Base-by-base conservation (phyloP, 2,113 vertebrate species). In the Mionectes macconnelli region DNA sequence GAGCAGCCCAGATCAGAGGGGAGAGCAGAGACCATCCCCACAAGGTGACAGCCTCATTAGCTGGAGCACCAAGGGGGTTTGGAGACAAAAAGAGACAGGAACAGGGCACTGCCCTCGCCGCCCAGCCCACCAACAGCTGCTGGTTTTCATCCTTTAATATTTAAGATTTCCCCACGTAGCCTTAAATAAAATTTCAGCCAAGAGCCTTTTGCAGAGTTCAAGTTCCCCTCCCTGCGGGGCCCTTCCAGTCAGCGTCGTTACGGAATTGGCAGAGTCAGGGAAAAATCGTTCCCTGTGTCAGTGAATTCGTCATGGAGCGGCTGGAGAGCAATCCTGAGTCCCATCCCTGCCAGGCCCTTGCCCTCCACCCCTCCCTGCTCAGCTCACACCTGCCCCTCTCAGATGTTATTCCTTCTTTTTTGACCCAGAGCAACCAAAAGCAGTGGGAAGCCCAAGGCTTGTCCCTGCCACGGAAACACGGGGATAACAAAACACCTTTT, bases 191-290 rank as follows among this genome's bases (percentile, higher is more conserved):
- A 67, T 86, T 92, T 56, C 92, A 30, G 82, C 82, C 37, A 79
- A 84, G 84, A 75, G 76, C 82, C 90, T 55, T 82, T 56, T 10
- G 4, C 75, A n/a, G 92, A 96, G 85, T 70, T 83, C 90, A 89
- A 93, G 74, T 59, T 93, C 85, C 40, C 82, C 49, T 94, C 84
- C 96, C 93, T 6, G 20, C 2, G 7, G 77, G 92, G 82, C 91
- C 55, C 50, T 93, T 85, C 8, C 22, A 85, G 87, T 72, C 37
- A 2, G 80, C 8, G 1, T 16, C 21, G 7, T 86, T 91, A 72
- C 24, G 10, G 85, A 96, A 96, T 63, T 66, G 94, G 93, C 85
- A 80, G 84, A 84, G 74, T 94, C 95, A 95, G 93, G 96, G 88
- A 78, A 93, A 93, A 96, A 70, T 8, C 37, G 31, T 75, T 96